Evolutionary conservation across 2,113 vertebrate genomes (phyloP).

Genomic region (Xiphorhynchus elegans): DNA sequence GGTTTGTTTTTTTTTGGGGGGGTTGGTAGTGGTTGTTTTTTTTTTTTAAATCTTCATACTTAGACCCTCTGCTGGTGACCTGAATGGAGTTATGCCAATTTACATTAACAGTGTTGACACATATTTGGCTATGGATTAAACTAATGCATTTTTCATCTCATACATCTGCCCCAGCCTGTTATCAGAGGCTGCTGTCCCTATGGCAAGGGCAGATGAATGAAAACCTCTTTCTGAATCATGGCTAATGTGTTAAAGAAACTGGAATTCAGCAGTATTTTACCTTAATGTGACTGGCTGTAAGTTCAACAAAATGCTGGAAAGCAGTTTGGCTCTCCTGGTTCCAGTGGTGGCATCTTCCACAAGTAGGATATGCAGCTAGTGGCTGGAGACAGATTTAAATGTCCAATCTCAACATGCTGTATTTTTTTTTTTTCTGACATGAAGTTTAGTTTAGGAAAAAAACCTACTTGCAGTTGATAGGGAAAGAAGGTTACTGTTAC

Average conservation of each 20-base stretch:
- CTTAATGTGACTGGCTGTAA: neutral
- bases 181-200: neutral
- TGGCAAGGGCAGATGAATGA: neutral
- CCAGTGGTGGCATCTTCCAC: neutral
- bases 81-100: neutral
- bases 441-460: neutral
- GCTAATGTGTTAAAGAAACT: neutral
- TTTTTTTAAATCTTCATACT: neutral
- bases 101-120: neutral
- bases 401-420: neutral
- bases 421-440: neutral
- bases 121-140: neutral
- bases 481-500: neutral
- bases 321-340: neutral
- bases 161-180: neutral
- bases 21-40: no score
- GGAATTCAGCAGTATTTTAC: neutral
- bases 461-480: neutral
- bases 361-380: neutral
- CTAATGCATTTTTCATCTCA: conserved; percentile 5
- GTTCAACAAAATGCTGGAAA: neutral
- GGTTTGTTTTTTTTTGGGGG: neutral
- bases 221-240: neutral
- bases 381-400: neutral
- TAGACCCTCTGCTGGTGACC: neutral